Base-by-base conservation (phyloP, 1,140 invertebrate genomes). In the Thaumatotibia leucotreta region DNA sequence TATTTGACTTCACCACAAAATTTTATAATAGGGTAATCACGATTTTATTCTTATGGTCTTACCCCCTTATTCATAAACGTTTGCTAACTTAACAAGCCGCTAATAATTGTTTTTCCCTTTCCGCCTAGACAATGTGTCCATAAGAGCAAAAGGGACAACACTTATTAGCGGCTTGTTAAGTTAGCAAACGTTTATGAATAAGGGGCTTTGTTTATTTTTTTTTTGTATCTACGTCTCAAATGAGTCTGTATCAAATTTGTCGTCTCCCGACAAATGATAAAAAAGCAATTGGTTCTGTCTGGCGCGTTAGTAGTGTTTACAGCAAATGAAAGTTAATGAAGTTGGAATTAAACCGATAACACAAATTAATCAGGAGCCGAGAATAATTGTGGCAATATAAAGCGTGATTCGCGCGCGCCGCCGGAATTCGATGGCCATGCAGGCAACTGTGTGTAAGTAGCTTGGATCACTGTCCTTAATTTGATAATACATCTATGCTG, bases 261-360 rank as follows among this genome's bases (percentile, higher is more conserved):
- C n/a, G 20, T 45, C 39, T 20, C 17, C 20, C 5, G n/a, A 17
- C 20, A 45, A 45, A 45, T 1, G 35, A n/a, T 14, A 39, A 39
- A 39, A 39, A 9, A 20, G 39, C 39, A 45, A 45, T 45, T 45
- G n/a, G 39, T 45, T 45, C 17, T 45, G 39, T 45, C 39, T 20
- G 39, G 17, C 39, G 39, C 39, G n/a, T 45, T 45, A 45, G 39
- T 45, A 45, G 39, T 45, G 39, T 27, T 73, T 29, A 63, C 62
- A 33, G 17, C 64, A 54, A 72, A 65, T 70, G 72, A 72, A 69
- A 69, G 33, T 66, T 54, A 24, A 62, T 72, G 68, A 71, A 64
- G 63, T 58, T 70, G 61, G 64, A 33, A 70, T 71, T 70, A 72
- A 66, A 33, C 64, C 72, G 72, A 76, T 76, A 74, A 66, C 68